Base-by-base conservation (phyloP, 2,113 vertebrate genomes). In the Scalopus aquaticus region DNA sequence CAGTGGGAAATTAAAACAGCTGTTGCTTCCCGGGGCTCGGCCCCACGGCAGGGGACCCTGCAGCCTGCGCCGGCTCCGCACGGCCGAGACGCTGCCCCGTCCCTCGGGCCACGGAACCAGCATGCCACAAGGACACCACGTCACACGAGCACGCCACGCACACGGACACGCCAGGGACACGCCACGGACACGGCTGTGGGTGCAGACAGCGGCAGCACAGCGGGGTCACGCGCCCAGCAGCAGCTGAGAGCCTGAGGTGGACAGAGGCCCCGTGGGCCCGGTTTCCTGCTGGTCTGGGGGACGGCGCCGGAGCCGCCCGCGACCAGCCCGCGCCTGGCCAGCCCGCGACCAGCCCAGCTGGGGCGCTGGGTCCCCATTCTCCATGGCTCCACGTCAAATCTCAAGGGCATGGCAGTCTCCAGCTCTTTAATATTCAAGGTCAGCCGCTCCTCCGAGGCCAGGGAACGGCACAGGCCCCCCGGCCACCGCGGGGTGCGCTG, bases 11-110 rank as follows among this genome's bases (percentile, higher is more conserved):
- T 98, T 98, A 98, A 97, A 95, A 93, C 96, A 97, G 88, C 97
- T 97, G 98, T 98, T 96, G 98, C 95, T 98, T 98, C 84, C 98
- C 98, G 93, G 98, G 97, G 98, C 90, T 79, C 98, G 98, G 91
- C 97, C 19, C 98, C 98, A 19, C 98, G 96, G 98, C 98, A 97
- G 99, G 97, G 97, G 98, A 98, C 80, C 98, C 98, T 80, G 24
- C 83, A 98, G 98, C 56, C 99, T 97, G 91, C 97, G 98, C 84
- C 97, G 84, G 98, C 99, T 97, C 98, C 98, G 98, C 98, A 98
- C 95, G 51, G 65, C 88, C 70, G 16, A 56, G 94, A 73, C 44
- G 30, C 1, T 26, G 56, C 65, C 93, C 95, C 89, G 95, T 95
- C 96, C 96, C 96, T 97, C 78, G 32, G 46, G 6, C 82, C 81